Evolutionary conservation across 2,113 vertebrate species (phyloP).

Genomic region (Elephantulus edwardii): DNA sequence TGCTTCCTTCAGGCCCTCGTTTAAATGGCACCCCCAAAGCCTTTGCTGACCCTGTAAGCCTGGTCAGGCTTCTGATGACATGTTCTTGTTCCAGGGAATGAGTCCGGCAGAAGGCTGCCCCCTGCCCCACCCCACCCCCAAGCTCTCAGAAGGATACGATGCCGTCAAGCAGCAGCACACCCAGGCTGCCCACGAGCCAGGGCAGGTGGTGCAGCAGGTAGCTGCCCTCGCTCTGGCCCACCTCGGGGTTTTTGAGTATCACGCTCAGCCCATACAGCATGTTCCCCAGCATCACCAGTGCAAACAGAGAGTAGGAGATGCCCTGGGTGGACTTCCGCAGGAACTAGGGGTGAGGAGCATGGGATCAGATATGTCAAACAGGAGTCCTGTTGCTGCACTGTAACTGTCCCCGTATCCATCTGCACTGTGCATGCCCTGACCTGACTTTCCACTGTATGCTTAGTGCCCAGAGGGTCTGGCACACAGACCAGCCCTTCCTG

Average conservation of each 20-base stretch:
- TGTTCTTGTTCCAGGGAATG: not conserved
- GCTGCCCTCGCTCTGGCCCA: conserved; percentile 83
- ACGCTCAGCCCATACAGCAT: conserved; percentile 91
- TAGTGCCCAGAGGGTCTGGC: no score
- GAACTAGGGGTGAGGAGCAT: conserved; percentile 78
- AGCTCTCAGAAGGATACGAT: conserved; percentile 86
- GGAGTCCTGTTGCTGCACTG: not conserved
- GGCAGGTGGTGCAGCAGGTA: conserved; percentile 94
- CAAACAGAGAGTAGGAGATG: conserved; percentile 93
- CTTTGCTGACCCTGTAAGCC: not conserved
- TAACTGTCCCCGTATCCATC: not conserved
- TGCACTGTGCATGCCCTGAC: not conserved
- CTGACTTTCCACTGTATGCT: not conserved
- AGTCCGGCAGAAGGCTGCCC: not conserved
- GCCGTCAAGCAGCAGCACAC: conserved; percentile 90
- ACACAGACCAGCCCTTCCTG: not conserved
- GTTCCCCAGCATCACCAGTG: conserved; percentile 95
- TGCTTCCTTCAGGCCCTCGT: not conserved
- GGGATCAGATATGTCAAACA: not conserved
- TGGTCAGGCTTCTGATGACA: not conserved
- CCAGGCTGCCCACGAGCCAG: conserved; percentile 97
- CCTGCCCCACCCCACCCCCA: accelerated
- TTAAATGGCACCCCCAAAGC: not conserved
- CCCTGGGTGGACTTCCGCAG: conserved; percentile 92
- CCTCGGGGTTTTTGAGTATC: conserved; percentile 93